Evolutionary conservation across 2,797 vertebrate species (phyloP), one percentile per base, ranked within the genome.

Genomic region (Aplochiton taeniatus): DNA sequence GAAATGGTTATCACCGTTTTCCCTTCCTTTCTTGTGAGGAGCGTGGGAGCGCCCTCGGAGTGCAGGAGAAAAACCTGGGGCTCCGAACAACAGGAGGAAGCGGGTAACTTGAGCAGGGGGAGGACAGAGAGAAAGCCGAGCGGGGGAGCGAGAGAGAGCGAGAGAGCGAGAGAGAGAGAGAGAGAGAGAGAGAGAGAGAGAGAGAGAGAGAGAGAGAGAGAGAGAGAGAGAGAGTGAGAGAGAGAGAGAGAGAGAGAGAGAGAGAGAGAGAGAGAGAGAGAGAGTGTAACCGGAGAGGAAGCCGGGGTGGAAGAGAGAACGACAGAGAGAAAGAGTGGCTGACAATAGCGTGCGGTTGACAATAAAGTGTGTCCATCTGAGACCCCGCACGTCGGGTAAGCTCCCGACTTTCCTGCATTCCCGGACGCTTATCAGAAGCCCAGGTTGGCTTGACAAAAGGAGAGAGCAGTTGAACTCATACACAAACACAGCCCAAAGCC

Each of bases 61-160:
- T 41, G 51, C 79, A 73, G 82, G 80, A 76, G 59, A 88, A 79
- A 86, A 87, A 88, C 87, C 88, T 84, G 76, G 85, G 83, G 76
- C 87, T 85, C 83, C 85, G 74, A 92, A 90, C 90, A 91, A 91
- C 91, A 86, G 87, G 88, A 92, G 88, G 89, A 92, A 91, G 85
- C 87, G 79, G 83, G 90, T 90, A 91, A 92, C 87, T 84, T 80
- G 88, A 91, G 86, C 81, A 73, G 45, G 63, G 45, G 53, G 13
- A 65, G 44, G 57, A 66, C 58, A 49, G 44, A 10, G 54, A 47
- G 45, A 47, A 6, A 8, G 56, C 20, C 9, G 44, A 14, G 56
- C 20, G 9, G 31, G 63, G 45, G 14, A 53, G 54, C 11, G 18
- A 62, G 12, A 41, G 58, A 12, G 18, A 46, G 50, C 48, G 43